These are phyloP conservation scores for Molossus molossus DNA, from an alignment of 2,797 vertebrate species.

Conservation along the genomic window DNA sequence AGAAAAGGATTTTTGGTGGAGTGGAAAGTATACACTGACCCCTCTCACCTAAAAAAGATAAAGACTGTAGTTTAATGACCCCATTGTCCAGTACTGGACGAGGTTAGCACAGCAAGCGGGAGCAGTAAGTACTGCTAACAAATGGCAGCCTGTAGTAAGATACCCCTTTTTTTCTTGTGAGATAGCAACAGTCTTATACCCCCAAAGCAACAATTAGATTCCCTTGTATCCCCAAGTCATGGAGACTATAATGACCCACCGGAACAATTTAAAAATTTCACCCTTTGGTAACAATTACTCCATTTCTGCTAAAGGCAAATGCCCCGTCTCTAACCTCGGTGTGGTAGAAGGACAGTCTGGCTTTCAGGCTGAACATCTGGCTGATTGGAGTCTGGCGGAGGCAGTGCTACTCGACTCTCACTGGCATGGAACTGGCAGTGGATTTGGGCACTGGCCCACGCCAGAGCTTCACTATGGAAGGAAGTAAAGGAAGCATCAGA, in stretches of 20 bases:
- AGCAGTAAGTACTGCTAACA: not conserved
- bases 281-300: not conserved
- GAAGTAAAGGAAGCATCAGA: not conserved
- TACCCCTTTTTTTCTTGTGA: not conserved
- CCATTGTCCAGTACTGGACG: not conserved
- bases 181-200: not conserved
- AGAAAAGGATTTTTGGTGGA: conserved; percentile 98
- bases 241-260: not conserved
- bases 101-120: not conserved
- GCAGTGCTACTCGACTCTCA: conserved; percentile 95
- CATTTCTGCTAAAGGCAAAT: not conserved
- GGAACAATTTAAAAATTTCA: not conserved
- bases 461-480: conserved; percentile 95
- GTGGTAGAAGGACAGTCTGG: conserved; percentile 98
- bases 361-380: conserved; percentile 98
- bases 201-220: not conserved
- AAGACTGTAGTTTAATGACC: not conserved
- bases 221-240: not conserved
- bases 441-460: conserved; percentile 98
- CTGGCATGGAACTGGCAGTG: conserved; percentile 99
- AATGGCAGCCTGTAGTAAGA: not conserved
- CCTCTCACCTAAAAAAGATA: conserved; percentile 94
- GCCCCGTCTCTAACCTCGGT: conserved; percentile 93
- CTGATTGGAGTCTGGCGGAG: conserved; percentile 94
- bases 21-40: conserved; percentile 99